Conservation (phyloP, 2,797 vertebrate species). For the Cetoscarus ocellatus region DNA sequence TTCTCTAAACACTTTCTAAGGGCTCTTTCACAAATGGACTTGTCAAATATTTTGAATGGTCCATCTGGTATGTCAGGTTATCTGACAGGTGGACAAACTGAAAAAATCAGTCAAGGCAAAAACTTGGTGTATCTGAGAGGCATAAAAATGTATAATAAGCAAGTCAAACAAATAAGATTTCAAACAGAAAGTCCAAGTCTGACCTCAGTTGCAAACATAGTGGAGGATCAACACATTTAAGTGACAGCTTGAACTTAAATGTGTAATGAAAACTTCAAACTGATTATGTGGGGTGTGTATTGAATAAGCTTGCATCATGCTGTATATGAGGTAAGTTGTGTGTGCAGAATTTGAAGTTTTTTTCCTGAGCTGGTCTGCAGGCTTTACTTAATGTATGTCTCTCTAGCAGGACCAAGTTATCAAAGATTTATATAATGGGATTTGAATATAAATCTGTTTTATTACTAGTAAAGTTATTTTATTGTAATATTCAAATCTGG, state of each 20-base stretch:
- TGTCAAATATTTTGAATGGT: no score
- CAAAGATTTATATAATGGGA: background rate
- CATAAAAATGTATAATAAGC: no score
- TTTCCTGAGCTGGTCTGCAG: background rate
- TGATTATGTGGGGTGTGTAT: background rate
- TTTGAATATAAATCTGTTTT: background rate
- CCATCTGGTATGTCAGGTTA: no score
- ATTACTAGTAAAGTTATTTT: background rate
- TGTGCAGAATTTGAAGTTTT: slow-evolving; percentile 1
- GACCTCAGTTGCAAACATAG: no score
- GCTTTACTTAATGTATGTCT: background rate
- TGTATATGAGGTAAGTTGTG: background rate
- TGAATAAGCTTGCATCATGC: background rate
- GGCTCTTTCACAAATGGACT: no score
- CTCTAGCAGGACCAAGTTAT: background rate
- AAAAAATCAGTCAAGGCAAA: no score
- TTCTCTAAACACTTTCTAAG: no score
- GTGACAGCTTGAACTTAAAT: background rate
- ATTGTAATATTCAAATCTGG: background rate
- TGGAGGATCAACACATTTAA: background rate
- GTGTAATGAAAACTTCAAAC: background rate
- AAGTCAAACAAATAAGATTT: background rate
- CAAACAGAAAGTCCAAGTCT: background rate
- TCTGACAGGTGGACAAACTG: no score
- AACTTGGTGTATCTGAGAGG: no score